Evolutionary conservation across 2,888 invertebrate species (phyloP).

Genomic region (Leptinotarsa haldemani): DNA sequence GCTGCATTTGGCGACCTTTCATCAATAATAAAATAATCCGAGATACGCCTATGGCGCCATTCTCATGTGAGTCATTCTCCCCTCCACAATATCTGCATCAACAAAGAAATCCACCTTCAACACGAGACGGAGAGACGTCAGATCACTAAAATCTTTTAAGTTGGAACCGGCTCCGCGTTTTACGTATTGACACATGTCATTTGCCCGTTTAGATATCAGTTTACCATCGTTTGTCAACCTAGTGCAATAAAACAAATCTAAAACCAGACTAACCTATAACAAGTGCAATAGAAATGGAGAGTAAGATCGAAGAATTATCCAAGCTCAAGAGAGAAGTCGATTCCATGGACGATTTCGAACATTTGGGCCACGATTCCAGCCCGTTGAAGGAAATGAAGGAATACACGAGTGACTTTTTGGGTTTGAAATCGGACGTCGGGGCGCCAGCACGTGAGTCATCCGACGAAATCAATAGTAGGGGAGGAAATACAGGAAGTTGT

Average conservation of each 20-base stretch:
- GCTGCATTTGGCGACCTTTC: neutral
- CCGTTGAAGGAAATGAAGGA: slow-evolving; percentile 59
- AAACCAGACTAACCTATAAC: neutral
- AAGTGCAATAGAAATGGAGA: slow-evolving; percentile 39
- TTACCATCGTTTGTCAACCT: neutral
- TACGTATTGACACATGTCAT: slow-evolving; percentile 11
- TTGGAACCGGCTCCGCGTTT: slow-evolving; percentile 4
- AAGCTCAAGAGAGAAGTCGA: slow-evolving; percentile 71
- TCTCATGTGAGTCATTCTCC: slow-evolving; percentile 12
- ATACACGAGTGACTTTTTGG: slow-evolving; percentile 64
- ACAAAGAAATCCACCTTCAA: slow-evolving; percentile 4
- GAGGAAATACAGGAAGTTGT: slow-evolving; percentile 58
- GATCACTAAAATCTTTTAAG: neutral
- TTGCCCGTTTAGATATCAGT: slow-evolving; percentile 3
- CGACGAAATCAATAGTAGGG: slow-evolving; percentile 64
- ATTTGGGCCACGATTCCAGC: slow-evolving; percentile 73
- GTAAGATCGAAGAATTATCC: slow-evolving; percentile 39
- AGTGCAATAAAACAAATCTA: slow-evolving; percentile 1
- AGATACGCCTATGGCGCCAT: slow-evolving; percentile 12
- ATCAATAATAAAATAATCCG: neutral
- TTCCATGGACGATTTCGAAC: slow-evolving; percentile 81
- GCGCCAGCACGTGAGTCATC: slow-evolving; percentile 52
- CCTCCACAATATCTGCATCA: slow-evolving; percentile 16
- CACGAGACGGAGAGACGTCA: neutral
- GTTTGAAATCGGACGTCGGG: slow-evolving; percentile 51